Evolutionary conservation across 2,888 invertebrate species (phyloP).

Genomic region (Hydropsyche betteni): DNA sequence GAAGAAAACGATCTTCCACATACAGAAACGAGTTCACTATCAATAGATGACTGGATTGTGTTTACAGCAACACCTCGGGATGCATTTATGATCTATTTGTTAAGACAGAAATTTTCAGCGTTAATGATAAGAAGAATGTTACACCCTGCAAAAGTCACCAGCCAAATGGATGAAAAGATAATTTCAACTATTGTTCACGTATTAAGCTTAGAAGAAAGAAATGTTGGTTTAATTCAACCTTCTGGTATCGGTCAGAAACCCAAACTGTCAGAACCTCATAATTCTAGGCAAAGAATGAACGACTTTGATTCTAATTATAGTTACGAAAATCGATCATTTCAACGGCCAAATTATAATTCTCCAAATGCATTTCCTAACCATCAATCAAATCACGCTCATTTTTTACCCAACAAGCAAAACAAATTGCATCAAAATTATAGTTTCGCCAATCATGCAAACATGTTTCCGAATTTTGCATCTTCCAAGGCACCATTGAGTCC

Average conservation of each 20-base stretch:
- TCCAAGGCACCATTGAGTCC: slow-evolving; percentile 59
- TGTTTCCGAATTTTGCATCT: slow-evolving; percentile 56
- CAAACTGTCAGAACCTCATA: slow-evolving; percentile 55
- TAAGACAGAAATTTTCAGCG: slow-evolving; percentile 78
- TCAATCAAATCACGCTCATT: slow-evolving; percentile 26
- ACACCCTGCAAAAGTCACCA: slow-evolving; percentile 67
- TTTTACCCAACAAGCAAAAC: slow-evolving; percentile 43
- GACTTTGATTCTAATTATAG: slow-evolving; percentile 15
- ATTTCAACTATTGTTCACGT: slow-evolving; percentile 73
- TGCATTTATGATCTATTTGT: slow-evolving; percentile 71
- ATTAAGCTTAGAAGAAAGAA: slow-evolving; percentile 76
- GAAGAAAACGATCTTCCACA: slow-evolving; percentile 60
- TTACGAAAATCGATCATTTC: slow-evolving; percentile 34
- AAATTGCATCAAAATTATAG: slow-evolving; percentile 13
- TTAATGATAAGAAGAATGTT: slow-evolving; percentile 72
- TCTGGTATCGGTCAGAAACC: slow-evolving; percentile 80
- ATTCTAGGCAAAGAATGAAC: slow-evolving; percentile 13
- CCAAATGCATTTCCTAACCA: not conserved
- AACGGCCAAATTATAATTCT: not conserved
- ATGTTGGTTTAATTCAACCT: slow-evolving; percentile 75
- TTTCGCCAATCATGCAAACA: slow-evolving; percentile 55
- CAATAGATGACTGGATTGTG: slow-evolving; percentile 77
- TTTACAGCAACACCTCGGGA: slow-evolving; percentile 75
- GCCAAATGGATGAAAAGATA: slow-evolving; percentile 73
- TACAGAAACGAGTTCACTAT: slow-evolving; percentile 60